A percentile compares a stretch with the other conserved stretches of the same genome.
Conservation (phyloP, 2,113 vertebrate species). For the Ptychochromis oligacanthus region DNA sequence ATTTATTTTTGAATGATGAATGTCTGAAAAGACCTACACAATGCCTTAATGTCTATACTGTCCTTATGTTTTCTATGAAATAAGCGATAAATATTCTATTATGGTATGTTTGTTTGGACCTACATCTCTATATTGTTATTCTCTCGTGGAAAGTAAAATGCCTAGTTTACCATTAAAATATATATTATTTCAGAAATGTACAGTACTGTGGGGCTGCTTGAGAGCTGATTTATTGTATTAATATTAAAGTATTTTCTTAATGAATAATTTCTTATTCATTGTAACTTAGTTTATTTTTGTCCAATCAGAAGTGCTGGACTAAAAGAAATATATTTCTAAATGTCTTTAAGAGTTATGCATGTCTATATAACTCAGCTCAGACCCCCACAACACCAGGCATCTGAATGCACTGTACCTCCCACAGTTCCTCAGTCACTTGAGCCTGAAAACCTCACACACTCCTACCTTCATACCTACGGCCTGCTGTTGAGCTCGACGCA, state of each 20-base stretch:
- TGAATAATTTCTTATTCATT: constrained; percentile 69
- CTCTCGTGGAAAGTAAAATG: constrained; percentile 56
- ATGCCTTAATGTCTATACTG: constrained; percentile 85
- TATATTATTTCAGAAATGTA: constrained; percentile 66
- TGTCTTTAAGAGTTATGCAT: constrained; percentile 56
- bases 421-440: constrained; percentile 62
- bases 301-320: constrained; percentile 49
- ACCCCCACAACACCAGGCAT: constrained; percentile 52
- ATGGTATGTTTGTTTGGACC: constrained; percentile 58
- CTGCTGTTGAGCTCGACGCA: not conserved
- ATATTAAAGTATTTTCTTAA: constrained; percentile 77
- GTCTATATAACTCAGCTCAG: constrained; percentile 41
- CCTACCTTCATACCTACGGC: constrained; percentile 67
- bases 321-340: constrained; percentile 66
- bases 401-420: constrained; percentile 67
- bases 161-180: constrained; percentile 56
- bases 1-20: constrained; percentile 84
- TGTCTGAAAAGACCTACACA: constrained; percentile 79
- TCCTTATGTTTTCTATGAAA: constrained; percentile 72
- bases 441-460: constrained; percentile 71
- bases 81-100: constrained; percentile 67
- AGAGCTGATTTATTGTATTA: constrained; percentile 65
- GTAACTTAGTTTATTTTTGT: constrained; percentile 67
- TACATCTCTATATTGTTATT: constrained; percentile 73
- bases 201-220: constrained; percentile 56